phyloP scores from a whole-genome alignment of 2,113 vertebrate species.

The Asarcornis scutulata region DNA sequence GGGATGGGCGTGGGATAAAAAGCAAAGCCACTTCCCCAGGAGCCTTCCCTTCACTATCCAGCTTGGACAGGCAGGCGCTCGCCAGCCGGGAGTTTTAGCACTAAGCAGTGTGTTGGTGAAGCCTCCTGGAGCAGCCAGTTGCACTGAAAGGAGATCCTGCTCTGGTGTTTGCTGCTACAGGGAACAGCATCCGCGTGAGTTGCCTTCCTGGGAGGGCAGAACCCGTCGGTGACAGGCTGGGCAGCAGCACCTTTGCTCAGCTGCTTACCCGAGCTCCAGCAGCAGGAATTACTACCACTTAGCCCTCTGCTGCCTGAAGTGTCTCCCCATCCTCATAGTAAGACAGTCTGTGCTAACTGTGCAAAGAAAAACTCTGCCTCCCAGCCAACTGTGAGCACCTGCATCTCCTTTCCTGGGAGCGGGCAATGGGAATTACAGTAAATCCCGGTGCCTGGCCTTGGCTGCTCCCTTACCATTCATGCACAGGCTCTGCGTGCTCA shows the following conservation, averaged over 20 bases:
- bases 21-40: not conserved
- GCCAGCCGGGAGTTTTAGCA: not conserved
- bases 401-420: fast-evolving
- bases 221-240: not conserved
- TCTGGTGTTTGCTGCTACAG: not conserved
- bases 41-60: not conserved
- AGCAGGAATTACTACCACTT: not conserved
- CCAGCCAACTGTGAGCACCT: not conserved
- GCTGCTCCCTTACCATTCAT: too few species aligned
- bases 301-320: not conserved
- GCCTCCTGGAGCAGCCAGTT: not conserved
- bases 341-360: not conserved
- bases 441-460: not conserved
- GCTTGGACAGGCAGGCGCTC: not conserved
- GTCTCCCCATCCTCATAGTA: not conserved
- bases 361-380: not conserved
- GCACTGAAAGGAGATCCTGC: not conserved
- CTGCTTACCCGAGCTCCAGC: conserved; percentile 6
- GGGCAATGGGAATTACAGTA: not conserved
- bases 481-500: too few species aligned
- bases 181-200: not conserved
- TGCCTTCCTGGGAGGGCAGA: fast-evolving
- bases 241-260: not conserved
- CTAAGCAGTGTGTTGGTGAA: not conserved
- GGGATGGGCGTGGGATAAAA: not conserved